phyloP scores from a whole-genome alignment of 1,140 invertebrate species.

The roundworm (Caenorhabditis elegans) region DNA sequence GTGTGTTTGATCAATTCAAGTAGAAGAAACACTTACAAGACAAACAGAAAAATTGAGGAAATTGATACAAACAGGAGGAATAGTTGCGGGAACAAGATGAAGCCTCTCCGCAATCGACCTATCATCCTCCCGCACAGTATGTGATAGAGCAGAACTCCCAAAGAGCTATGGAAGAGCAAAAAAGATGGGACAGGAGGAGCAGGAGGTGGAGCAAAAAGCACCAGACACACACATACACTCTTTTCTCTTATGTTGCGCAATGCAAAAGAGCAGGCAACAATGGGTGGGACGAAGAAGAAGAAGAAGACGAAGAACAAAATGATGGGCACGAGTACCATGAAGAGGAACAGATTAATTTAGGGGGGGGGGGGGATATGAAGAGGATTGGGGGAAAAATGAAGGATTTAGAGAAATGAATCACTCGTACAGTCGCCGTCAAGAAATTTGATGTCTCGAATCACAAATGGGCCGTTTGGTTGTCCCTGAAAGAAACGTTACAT shows the following conservation, averaged over 20 bases:
- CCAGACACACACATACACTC: background rate
- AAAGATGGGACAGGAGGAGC: background rate
- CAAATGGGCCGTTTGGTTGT: slow-evolving; percentile 22
- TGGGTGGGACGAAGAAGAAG: background rate
- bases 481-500: background rate
- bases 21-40: slow-evolving; percentile 12
- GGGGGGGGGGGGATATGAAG: background rate
- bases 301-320: background rate
- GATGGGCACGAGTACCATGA: background rate
- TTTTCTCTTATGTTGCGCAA: background rate
- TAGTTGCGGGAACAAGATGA: background rate
- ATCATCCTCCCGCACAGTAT: slow-evolving; percentile 18
- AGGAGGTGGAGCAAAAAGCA: background rate
- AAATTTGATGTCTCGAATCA: slow-evolving; percentile 23
- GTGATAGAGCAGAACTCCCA: background rate
- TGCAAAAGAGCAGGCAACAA: slow-evolving; percentile 2
- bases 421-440: slow-evolving; percentile 32
- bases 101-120: slow-evolving; percentile 4
- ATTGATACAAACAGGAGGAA: slow-evolving; percentile 11
- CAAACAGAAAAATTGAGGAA: slow-evolving; percentile 2
- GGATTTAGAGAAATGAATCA: slow-evolving; percentile 1
- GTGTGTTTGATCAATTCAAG: background rate
- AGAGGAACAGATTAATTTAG: slow-evolving; percentile 2
- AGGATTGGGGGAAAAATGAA: background rate
- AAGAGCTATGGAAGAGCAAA: background rate